These are phyloP conservation scores for Mionectes olivaceus DNA, from an alignment of 2,797 vertebrate species.

Conservation along the genomic window DNA sequence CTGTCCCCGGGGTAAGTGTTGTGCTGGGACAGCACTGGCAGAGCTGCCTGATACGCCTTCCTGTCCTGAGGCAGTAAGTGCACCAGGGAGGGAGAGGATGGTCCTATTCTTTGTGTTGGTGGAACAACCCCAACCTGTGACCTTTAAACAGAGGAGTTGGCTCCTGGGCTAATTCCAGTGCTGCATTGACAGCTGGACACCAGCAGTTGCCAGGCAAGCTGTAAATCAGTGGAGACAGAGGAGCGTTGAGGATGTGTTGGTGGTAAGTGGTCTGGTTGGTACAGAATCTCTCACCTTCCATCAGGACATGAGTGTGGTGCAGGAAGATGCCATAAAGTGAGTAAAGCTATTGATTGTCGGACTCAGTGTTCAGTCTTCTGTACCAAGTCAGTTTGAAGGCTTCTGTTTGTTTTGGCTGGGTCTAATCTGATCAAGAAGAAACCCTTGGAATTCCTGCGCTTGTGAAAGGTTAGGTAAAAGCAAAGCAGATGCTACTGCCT, in stretches of 20 bases:
- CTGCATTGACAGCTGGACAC: not conserved
- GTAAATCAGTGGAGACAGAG: not conserved
- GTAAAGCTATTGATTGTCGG: not conserved
- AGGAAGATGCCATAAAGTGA: not conserved
- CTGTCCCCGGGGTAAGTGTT: not conserved
- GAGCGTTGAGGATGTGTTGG: not conserved
- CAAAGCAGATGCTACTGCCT: not conserved
- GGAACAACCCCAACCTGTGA: not conserved
- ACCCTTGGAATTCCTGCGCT: not conserved
- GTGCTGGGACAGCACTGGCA: not conserved
- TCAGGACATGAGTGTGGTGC: not conserved
- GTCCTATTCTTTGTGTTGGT: not conserved
- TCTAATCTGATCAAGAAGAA: not conserved
- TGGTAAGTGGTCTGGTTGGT: not conserved
- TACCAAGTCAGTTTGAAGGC: not conserved
- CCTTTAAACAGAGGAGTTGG: not conserved
- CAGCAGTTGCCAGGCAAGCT: conserved; percentile 3
- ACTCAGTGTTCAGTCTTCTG: not conserved
- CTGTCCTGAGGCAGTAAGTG: not conserved
- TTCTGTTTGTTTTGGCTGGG: not conserved
- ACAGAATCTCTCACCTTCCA: not conserved
- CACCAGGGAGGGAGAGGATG: not conserved
- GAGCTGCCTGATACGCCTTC: not conserved
- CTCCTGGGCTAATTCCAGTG: not conserved
- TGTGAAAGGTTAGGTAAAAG: not conserved